Evolutionary conservation across 2,113 vertebrate species (phyloP).

Genomic region (Oryzias curvinotus): DNA sequence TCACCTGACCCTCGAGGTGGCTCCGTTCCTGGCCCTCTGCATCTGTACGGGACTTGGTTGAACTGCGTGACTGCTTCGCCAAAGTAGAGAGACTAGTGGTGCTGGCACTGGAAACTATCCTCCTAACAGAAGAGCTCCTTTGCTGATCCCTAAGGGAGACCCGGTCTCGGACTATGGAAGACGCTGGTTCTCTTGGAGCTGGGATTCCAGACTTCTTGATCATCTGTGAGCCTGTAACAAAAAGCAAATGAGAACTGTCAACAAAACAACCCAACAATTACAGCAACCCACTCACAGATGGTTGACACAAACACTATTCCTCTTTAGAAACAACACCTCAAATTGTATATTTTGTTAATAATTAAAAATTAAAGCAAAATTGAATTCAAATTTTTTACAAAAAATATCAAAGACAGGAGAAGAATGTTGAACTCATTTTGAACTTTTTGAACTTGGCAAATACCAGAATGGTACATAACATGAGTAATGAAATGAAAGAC

Average conservation of each 20-base stretch:
- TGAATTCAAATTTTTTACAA: too few species aligned
- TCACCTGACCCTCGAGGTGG: slow-evolving; percentile 88
- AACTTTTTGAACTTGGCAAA: too few species aligned
- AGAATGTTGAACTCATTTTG: too few species aligned
- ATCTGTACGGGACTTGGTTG: slow-evolving; percentile 82
- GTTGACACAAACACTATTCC: too few species aligned
- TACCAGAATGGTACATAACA: too few species aligned
- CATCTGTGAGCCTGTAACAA: slow-evolving; percentile 76
- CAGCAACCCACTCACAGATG: too few species aligned
- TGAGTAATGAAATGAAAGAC: too few species aligned
- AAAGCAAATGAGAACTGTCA: slow-evolving; percentile 2
- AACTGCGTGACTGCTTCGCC: slow-evolving; percentile 81
- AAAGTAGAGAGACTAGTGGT: slow-evolving; percentile 85
- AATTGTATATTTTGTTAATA: too few species aligned
- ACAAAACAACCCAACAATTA: too few species aligned
- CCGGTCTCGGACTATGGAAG: slow-evolving; percentile 81
- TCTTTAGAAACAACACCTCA: too few species aligned
- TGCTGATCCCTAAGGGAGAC: slow-evolving; percentile 81
- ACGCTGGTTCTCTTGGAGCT: slow-evolving; percentile 84
- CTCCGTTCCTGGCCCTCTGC: slow-evolving; percentile 81
- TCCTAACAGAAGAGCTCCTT: slow-evolving; percentile 75
- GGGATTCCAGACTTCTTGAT: slow-evolving; percentile 92
- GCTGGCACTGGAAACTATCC: slow-evolving; percentile 85
- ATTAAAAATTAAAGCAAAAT: too few species aligned
- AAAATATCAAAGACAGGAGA: too few species aligned